Percentiles rank a stretch among this genome's conserved stretches.
phyloP scores from a whole-genome alignment of 2,888 invertebrate genomes.

The Netelia inedita region DNA sequence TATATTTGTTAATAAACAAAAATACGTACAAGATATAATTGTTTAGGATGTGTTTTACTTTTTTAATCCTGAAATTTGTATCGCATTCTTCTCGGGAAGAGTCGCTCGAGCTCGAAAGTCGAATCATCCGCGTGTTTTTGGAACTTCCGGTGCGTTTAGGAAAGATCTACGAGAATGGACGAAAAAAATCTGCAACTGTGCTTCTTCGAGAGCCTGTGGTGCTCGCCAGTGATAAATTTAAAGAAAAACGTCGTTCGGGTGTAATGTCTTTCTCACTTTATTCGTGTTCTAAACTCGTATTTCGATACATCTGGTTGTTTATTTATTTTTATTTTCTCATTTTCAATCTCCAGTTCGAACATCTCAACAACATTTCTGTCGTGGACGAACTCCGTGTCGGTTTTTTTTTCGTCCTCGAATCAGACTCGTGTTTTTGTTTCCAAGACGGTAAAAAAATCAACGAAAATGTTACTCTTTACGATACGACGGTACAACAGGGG shows the following conservation, averaged over 20 bases:
- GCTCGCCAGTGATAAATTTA: background rate
- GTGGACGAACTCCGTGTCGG: slow-evolving; percentile 10
- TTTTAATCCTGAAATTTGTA: background rate
- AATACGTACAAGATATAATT: slow-evolving; percentile 7
- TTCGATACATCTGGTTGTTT: slow-evolving; percentile 77
- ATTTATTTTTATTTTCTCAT: slow-evolving; percentile 20
- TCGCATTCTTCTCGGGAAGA: background rate
- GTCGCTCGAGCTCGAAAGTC: background rate
- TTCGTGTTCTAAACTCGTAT: slow-evolving; percentile 80
- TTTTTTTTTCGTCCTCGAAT: background rate
- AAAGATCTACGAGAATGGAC: slow-evolving; percentile 9
- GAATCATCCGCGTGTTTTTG: background rate
- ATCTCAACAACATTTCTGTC: slow-evolving; percentile 13
- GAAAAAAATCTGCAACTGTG: background rate
- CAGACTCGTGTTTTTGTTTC: background rate
- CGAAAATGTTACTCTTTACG: background rate
- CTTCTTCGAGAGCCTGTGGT: background rate
- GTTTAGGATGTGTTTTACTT: background rate
- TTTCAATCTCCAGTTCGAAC: background rate
- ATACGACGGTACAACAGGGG: background rate
- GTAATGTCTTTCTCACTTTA: slow-evolving; percentile 78
- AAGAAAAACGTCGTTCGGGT: slow-evolving; percentile 61
- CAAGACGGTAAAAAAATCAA: background rate
- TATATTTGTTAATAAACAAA: slow-evolving; percentile 10
- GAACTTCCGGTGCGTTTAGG: background rate